Conservation (phyloP, 2,888 invertebrate genomes). For the Pardosa pseudoannulata region DNA sequence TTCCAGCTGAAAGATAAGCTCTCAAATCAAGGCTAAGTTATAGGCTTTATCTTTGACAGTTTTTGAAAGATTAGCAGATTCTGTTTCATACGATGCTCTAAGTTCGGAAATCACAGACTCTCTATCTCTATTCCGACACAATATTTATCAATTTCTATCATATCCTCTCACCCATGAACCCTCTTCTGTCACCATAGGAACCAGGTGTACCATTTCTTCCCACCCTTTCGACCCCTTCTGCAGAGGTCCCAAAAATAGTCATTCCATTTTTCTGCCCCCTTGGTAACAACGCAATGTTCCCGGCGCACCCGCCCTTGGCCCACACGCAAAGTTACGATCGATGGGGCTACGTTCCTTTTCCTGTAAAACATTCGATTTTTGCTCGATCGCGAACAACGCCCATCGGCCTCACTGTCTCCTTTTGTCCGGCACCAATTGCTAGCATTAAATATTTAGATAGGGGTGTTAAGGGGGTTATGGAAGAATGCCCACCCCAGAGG, state of each 20-base stretch:
- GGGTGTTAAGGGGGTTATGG: not conserved
- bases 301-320: not conserved
- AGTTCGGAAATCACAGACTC: too few species aligned
- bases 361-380: slow-evolving; percentile 36
- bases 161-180: not conserved
- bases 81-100: too few species aligned
- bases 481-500: slow-evolving; percentile 10
- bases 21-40: too few species aligned
- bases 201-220: slow-evolving; percentile 17
- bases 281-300: slow-evolving; percentile 20
- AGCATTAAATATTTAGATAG: slow-evolving; percentile 55
- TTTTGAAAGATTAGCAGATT: too few species aligned
- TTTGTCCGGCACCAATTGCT: slow-evolving; percentile 25
- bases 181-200: slow-evolving; percentile 36
- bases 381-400: slow-evolving; percentile 48
- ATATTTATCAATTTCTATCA: slow-evolving; percentile 4
- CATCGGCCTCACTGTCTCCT: slow-evolving; percentile 14
- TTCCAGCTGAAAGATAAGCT: too few species aligned
- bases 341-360: slow-evolving; percentile 23
- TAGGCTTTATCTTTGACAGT: too few species aligned
- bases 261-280: slow-evolving; percentile 57
- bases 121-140: not conserved
- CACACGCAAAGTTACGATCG: slow-evolving; percentile 59
- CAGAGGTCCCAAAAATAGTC: slow-evolving; percentile 36
- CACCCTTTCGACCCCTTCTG: slow-evolving; percentile 12